phyloP scores from a whole-genome alignment of 2,797 vertebrate species.

The Ceryle rudis region DNA sequence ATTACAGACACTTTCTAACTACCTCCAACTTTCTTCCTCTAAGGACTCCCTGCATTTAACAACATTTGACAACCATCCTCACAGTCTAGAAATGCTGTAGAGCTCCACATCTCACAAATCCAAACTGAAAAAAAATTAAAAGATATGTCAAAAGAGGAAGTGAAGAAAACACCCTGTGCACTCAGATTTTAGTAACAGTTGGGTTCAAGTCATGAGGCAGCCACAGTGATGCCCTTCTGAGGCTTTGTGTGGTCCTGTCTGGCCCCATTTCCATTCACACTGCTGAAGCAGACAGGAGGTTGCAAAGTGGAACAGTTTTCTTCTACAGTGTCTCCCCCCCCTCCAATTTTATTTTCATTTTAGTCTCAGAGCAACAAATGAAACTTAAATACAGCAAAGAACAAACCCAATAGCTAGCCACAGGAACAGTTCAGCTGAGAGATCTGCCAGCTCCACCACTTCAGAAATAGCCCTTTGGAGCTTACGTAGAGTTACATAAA shows the following conservation, averaged over 20 bases:
- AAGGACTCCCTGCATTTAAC: not conserved
- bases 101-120: not conserved
- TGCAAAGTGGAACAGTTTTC: not conserved
- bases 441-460: not conserved
- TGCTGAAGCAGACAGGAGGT: not conserved
- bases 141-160: not conserved
- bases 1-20: not conserved
- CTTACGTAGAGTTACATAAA: not conserved
- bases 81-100: not conserved
- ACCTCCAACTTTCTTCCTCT: not conserved
- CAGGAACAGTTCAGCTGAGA: not conserved
- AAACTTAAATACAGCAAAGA: not conserved
- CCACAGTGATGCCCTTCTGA: not conserved
- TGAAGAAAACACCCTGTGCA: not conserved
- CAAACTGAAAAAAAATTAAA: not conserved
- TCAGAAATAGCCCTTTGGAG: slow-evolving; percentile 19
- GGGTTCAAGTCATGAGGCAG: not conserved
- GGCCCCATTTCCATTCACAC: not conserved
- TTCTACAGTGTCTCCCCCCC: not conserved
- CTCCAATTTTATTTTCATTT: not conserved
- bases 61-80: not conserved
- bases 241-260: not conserved
- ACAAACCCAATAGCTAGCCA: not conserved
- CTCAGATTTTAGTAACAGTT: not conserved
- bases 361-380: not conserved